A percentile compares a stretch with the other conserved stretches of the same genome.
Evolutionary conservation across 2,113 vertebrate species (phyloP).

Genomic region (Microcebus griseorufus): DNA sequence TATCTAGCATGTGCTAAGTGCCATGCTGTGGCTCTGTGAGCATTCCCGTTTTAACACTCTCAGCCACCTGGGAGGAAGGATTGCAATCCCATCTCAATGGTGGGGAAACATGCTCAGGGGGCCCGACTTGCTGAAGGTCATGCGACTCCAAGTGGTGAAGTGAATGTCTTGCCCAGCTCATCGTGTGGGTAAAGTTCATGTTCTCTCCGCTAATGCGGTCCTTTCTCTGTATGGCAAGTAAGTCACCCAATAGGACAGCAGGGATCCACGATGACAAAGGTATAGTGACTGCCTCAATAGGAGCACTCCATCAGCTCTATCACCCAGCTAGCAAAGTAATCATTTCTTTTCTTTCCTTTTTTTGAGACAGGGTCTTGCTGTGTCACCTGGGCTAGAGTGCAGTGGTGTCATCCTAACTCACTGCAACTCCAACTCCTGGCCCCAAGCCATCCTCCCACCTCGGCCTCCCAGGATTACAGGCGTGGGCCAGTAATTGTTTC

Average conservation of each 20-base stretch:
- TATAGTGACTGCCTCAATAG: accelerated
- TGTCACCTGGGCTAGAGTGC: not conserved
- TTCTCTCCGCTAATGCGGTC: not conserved
- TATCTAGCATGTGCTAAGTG: not conserved
- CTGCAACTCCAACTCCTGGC: not conserved
- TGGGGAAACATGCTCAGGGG: not conserved
- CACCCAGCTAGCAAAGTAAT: not conserved
- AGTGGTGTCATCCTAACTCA: too few relatives aligned
- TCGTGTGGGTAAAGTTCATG: not conserved
- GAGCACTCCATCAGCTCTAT: not conserved
- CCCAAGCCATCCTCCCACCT: not conserved
- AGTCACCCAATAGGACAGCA: not conserved
- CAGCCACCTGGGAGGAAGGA: not conserved
- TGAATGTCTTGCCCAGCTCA: not conserved
- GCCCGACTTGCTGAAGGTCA: not conserved
- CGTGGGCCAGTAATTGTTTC: too few relatives aligned
- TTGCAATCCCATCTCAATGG: too few relatives aligned
- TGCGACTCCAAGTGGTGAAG: not conserved
- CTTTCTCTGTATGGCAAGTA: not conserved
- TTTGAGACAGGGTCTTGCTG: not conserved
- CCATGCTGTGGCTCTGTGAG: not conserved
- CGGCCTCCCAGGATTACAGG: not conserved
- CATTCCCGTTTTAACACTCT: accelerated
- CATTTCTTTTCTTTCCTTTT: not conserved
- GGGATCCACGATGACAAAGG: not conserved